Conservation (phyloP, 2,888 invertebrate species). For the Drosophila kanekoi region DNA sequence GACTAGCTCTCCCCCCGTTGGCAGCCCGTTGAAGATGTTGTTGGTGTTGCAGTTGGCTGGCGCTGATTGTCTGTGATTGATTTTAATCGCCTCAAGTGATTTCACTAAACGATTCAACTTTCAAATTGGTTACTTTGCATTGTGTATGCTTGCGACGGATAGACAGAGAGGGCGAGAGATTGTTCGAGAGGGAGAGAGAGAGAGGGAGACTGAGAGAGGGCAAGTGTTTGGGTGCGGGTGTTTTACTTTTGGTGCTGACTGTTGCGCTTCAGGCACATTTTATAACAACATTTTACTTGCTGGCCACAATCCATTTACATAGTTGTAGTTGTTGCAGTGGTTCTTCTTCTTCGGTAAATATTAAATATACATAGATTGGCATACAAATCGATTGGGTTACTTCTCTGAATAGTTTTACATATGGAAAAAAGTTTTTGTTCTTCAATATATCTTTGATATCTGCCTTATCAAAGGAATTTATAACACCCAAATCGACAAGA, state of each 20-base stretch:
- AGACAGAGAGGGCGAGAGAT: background rate
- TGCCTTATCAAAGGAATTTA: too few species aligned
- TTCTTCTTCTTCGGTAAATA: conserved; percentile 15
- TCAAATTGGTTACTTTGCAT: conserved; percentile 76
- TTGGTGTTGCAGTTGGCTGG: conserved; percentile 42
- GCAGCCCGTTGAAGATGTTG: conserved; percentile 12
- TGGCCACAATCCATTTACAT: conserved; percentile 45
- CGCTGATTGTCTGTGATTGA: conserved; percentile 79
- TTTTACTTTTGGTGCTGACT: conserved; percentile 55
- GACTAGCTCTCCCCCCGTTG: background rate
- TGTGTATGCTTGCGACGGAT: conserved; percentile 34
- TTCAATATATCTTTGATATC: too few species aligned
- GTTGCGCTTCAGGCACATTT: conserved; percentile 60
- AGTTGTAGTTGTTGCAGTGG: conserved; percentile 7
- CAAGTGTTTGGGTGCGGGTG: conserved; percentile 21
- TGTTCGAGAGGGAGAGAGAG: background rate
- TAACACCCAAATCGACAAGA: too few species aligned
- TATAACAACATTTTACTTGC: conserved; percentile 41
- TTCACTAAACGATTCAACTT: conserved; percentile 77
- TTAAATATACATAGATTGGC: conserved; percentile 11
- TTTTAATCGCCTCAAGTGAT: conserved; percentile 81
- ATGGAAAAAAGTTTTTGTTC: too few species aligned
- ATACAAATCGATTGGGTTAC: conserved; percentile 1
- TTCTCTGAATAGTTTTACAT: background rate
- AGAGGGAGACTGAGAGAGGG: background rate